A percentile compares a stretch with the other conserved stretches of the same genome.
These are phyloP conservation scores for Allolobophora icterica DNA, from an alignment of 2,888 invertebrate species.

Conservation along the genomic window DNA sequence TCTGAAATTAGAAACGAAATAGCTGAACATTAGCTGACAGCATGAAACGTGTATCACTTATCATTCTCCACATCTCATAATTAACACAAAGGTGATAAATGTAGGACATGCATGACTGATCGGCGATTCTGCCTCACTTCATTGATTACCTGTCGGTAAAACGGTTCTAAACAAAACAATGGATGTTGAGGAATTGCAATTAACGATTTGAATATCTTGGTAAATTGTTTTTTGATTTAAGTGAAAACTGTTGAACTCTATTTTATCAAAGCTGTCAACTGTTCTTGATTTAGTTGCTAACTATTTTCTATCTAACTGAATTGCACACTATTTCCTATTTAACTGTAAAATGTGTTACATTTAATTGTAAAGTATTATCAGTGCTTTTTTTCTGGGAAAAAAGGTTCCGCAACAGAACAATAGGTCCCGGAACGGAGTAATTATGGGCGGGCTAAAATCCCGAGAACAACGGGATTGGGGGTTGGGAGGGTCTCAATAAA, in stretches of 20 bases:
- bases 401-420: too few relatives aligned
- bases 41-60: too few relatives aligned
- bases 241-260: not conserved
- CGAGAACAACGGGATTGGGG: too few relatives aligned
- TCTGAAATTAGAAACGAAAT: conserved; percentile 71
- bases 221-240: not conserved
- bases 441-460: too few relatives aligned
- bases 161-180: not conserved
- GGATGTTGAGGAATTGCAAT: not conserved
- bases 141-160: not conserved
- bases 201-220: not conserved
- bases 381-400: too few relatives aligned
- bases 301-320: not conserved
- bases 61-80: too few relatives aligned
- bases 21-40: not conserved
- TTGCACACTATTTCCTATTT: too few relatives aligned
- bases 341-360: too few relatives aligned
- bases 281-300: not conserved
- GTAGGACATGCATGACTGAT: not conserved
- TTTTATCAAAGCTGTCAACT: not conserved
- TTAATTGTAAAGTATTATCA: not conserved
- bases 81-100: not conserved
- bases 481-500: too few relatives aligned
- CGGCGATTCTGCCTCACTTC: not conserved
- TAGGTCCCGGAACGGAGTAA: too few relatives aligned